Conservation (phyloP, 1,140 invertebrate genomes). For the Scaptomyza hsui region DNA sequence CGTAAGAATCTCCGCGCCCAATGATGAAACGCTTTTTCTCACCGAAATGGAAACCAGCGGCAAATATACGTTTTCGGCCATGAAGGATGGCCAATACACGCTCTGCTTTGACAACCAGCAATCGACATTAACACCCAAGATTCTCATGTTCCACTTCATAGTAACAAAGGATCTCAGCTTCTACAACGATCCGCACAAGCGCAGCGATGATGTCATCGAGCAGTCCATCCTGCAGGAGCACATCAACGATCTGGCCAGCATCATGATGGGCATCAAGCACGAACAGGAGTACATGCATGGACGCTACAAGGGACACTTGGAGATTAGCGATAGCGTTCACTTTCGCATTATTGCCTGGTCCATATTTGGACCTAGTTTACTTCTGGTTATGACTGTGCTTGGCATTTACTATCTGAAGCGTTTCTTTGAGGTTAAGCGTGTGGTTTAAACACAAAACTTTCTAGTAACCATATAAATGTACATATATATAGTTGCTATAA, state of each 20-base stretch:
- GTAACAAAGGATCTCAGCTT: conserved; percentile 23
- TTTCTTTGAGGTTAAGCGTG: conserved; percentile 64
- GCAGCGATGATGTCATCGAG: conserved; percentile 51
- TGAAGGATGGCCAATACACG: conserved; percentile 25
- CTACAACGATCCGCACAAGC: conserved; percentile 33
- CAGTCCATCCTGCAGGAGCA: conserved; percentile 39
- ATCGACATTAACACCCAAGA: conserved; percentile 64
- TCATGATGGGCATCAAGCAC: conserved; percentile 35
- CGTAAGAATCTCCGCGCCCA: conserved; percentile 38
- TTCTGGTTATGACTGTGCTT: conserved; percentile 43
- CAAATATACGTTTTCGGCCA: conserved; percentile 55
- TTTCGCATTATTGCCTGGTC: conserved; percentile 59
- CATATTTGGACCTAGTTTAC: conserved; percentile 44
- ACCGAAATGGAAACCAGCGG: conserved; percentile 41
- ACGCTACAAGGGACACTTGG: conserved; percentile 50
- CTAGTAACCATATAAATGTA: no score
- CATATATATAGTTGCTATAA: background rate
- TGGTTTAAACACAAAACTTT: conserved; percentile 36
- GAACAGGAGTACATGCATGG: conserved; percentile 71
- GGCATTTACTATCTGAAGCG: conserved; percentile 66
- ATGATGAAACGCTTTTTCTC: conserved; percentile 15
- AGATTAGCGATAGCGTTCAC: conserved; percentile 45
- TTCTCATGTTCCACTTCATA: conserved; percentile 66
- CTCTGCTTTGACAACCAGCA: conserved; percentile 64
- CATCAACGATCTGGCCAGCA: conserved; percentile 45